A percentile compares a stretch with the other conserved stretches of the same genome.
phyloP scores from a whole-genome alignment of 2,888 invertebrate genomes.

The Acrobasis suavella region DNA sequence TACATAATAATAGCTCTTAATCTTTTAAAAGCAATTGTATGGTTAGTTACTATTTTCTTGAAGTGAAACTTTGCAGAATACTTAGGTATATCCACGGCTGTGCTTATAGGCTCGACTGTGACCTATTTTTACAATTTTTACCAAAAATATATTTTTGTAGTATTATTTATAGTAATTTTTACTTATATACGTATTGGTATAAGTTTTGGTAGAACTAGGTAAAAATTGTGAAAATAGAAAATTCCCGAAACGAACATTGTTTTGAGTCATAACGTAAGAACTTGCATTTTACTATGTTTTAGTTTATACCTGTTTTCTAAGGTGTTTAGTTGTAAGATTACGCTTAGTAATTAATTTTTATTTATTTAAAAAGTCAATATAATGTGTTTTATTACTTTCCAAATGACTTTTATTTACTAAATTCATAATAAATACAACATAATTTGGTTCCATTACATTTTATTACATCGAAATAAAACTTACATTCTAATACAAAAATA shows the following conservation, averaged over 20 bases:
- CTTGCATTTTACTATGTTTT: constrained; percentile 66
- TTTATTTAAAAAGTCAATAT: constrained; percentile 82
- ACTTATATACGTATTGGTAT: constrained; percentile 22
- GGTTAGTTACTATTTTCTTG: constrained; percentile 21
- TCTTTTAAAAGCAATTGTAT: constrained; percentile 12
- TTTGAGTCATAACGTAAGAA: constrained; percentile 47
- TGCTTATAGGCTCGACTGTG: constrained; percentile 34
- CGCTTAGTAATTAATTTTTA: constrained; percentile 77
- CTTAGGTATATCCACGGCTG: constrained; percentile 30
- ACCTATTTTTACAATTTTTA: constrained; percentile 37
- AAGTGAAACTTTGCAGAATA: constrained; percentile 16
- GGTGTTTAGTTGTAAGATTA: constrained; percentile 66
- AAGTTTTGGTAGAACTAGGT: constrained; percentile 24
- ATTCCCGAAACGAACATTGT: constrained; percentile 42
- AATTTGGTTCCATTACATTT: too few relatives aligned
- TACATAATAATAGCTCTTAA: constrained; percentile 17
- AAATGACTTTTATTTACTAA: constrained; percentile 48
- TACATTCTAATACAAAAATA: too few relatives aligned
- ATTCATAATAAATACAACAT: neutral
- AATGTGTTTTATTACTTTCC: constrained; percentile 72
- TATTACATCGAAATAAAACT: too few relatives aligned
- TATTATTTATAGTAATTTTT: constrained; percentile 26
- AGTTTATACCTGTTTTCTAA: constrained; percentile 59
- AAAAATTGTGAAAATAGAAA: constrained; percentile 26
- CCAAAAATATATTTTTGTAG: constrained; percentile 33